Evolutionary conservation across 2,888 invertebrate species (phyloP).

Genomic region (Stramonita haemastoma): DNA sequence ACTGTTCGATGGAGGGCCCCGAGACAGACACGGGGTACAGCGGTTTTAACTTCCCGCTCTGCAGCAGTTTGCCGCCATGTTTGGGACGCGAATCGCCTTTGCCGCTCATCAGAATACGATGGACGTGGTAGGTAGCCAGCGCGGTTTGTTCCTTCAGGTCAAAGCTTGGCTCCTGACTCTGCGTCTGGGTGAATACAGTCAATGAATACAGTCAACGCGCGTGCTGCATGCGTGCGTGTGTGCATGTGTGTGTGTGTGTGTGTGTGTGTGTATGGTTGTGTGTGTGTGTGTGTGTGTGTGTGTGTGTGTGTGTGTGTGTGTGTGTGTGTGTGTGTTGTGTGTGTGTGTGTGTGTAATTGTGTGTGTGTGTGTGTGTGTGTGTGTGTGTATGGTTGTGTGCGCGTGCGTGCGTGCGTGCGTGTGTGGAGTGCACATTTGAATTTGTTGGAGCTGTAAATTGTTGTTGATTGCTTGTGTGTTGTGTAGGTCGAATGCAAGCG

Average conservation of each 20-base stretch:
- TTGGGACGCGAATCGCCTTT: background rate
- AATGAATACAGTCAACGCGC: background rate
- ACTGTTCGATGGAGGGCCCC: conserved; percentile 67
- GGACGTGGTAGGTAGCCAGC: conserved; percentile 22
- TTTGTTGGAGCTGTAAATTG: too few relatives aligned
- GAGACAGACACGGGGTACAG: conserved; percentile 65
- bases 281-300: too few relatives aligned
- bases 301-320: too few relatives aligned
- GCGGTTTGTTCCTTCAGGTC: conserved; percentile 39
- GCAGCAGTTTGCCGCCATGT: background rate
- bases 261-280: too few relatives aligned
- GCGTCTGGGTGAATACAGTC: background rate
- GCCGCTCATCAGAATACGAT: background rate
- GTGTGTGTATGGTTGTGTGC: too few relatives aligned
- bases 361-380: too few relatives aligned
- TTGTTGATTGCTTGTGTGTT: too few relatives aligned
- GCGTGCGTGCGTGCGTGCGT: too few relatives aligned
- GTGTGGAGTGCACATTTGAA: too few relatives aligned
- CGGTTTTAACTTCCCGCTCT: conserved; percentile 61
- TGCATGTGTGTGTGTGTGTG: background rate
- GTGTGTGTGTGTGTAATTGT: too few relatives aligned
- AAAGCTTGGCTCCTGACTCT: conserved; percentile 21
- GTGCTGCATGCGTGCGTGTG: background rate
- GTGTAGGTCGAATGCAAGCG: too few relatives aligned
- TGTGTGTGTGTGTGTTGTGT: too few relatives aligned